These are phyloP conservation scores for Cephus runcator DNA, from an alignment of 2,888 invertebrate species.

Conservation along the genomic window DNA sequence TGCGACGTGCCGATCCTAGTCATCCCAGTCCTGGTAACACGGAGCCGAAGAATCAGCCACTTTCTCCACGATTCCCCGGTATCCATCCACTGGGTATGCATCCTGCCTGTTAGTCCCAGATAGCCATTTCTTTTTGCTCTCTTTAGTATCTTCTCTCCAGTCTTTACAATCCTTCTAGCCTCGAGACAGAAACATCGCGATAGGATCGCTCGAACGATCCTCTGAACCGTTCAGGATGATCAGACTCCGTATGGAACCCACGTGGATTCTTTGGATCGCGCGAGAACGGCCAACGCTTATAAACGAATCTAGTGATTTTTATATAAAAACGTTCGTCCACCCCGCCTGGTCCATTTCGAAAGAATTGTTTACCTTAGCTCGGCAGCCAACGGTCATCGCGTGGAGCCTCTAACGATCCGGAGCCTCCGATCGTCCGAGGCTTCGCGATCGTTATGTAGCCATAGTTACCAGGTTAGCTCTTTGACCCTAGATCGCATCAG, in stretches of 20 bases:
- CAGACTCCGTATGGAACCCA: not conserved
- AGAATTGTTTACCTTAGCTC: not conserved
- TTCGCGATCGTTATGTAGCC: not conserved
- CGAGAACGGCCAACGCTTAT: not conserved
- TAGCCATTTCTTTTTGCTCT: not conserved
- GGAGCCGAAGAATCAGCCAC: slow-evolving; percentile 8
- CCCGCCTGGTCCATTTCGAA: not conserved
- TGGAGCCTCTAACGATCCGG: not conserved
- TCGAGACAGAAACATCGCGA: not conserved
- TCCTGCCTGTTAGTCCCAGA: slow-evolving; percentile 2
- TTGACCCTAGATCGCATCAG: not conserved
- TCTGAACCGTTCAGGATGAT: not conserved
- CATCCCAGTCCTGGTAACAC: not conserved
- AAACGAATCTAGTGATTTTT: not conserved
- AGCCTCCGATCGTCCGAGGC: not conserved
- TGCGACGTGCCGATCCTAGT: not conserved
- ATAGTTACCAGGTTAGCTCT: not conserved
- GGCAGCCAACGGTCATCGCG: not conserved
- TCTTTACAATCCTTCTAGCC: not conserved
- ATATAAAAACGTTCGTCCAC: not conserved
- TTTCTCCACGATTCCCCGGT: slow-evolving; percentile 17
- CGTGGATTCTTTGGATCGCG: not conserved
- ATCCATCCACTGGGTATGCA: not conserved
- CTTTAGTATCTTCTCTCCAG: not conserved
- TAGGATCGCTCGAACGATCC: not conserved